Percentiles rank a stretch among this genome's conserved stretches.
Conservation (phyloP, 2,113 vertebrate genomes). For the Microcebus tavaratra region DNA sequence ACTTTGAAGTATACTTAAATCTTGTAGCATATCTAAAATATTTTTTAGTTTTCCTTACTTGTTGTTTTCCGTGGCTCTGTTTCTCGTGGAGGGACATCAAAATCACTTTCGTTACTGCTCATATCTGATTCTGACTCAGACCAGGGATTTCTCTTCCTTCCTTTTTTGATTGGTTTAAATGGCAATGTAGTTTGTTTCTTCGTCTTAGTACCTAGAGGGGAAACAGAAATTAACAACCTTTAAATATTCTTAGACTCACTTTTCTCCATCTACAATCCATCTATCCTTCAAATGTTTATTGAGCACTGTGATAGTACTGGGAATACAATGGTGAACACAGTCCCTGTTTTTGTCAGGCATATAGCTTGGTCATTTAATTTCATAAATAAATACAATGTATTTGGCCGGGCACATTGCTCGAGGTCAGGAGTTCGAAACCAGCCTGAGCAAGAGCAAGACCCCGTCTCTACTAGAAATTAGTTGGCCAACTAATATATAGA, state of each 20-base stretch:
- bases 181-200: constrained; percentile 91
- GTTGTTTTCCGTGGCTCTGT: constrained; percentile 81
- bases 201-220: constrained; percentile 74
- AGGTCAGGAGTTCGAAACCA: too few relatives aligned
- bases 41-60: constrained; percentile 71
- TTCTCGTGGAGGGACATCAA: constrained; percentile 82
- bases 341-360: neutral
- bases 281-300: neutral
- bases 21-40: neutral
- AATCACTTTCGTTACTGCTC: constrained; percentile 71
- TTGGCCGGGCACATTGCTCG: neutral
- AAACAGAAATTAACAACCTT: constrained; percentile 43
- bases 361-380: neutral
- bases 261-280: neutral
- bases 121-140: constrained; percentile 88
- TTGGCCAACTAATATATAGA: too few relatives aligned
- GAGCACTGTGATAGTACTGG: neutral
- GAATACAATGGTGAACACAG: neutral
- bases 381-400: neutral
- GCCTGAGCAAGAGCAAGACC: too few relatives aligned
- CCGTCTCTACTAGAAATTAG: too few relatives aligned
- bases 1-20: neutral
- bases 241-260: neutral
- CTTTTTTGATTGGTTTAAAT: constrained; percentile 90
- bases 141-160: constrained; percentile 86